Evolutionary conservation across 1,140 invertebrate genomes (phyloP), one percentile per base, ranked within the genome.

Genomic region (Drosophila persimilis): DNA sequence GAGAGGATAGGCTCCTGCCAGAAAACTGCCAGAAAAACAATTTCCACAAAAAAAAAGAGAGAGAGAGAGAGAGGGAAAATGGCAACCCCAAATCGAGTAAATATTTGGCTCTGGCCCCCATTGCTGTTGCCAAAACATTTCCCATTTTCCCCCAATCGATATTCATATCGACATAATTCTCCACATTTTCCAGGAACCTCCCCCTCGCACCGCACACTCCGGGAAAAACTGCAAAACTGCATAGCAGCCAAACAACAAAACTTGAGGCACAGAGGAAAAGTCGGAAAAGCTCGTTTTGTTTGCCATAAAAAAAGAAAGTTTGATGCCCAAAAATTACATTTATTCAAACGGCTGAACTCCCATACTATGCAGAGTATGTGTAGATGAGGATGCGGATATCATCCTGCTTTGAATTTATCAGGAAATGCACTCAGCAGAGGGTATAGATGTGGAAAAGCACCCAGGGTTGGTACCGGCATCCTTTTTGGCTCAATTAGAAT

Each of bases 11-110:
- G 53, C 44, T 50, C 3, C 76, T 79, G 71, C 54, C 77, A 74
- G 35, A 39, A 13, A 80, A 62, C 65, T 86, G 80, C 63, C 77
- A 77, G 76, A 64, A 85, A 86, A 85, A 86, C 81, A 80, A 85
- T 86, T 86, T 80, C 26, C 4, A 26, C 63, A 13, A n/a, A 55
- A 52, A 70, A 64, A 51, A 43, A 73, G 31, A 35, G 8, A 72
- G 55, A 55, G 54, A 72, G 43, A 52, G 55, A 67, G 69, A 55
- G 46, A 73, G 29, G 6, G 6, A 72, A 73, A 73, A 72, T 5
- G 5, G 5, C 24, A 26, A 63, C 51, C 35, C 11, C 48, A 56
- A 69, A 69, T 29, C 67, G 59, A 85, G 48, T 73, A 80, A 83
- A 84, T 84, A 84, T 84, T 85, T 76, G 69, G 59, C 65, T 77